phyloP scores from a whole-genome alignment of 2,797 vertebrate genomes.

The Alfaro cultratus region DNA sequence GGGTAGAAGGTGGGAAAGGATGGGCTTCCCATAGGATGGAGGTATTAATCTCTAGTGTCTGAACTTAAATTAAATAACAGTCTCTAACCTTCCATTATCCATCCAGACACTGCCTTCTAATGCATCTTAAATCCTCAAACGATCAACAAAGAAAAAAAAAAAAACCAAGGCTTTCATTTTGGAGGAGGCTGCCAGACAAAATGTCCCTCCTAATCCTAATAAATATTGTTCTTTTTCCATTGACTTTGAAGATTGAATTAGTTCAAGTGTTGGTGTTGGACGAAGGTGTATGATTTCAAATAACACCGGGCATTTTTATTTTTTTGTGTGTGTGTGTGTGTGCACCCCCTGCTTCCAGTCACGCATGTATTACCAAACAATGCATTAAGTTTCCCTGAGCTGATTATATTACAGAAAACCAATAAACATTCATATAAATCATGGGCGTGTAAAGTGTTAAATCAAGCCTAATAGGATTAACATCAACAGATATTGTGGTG shows the following conservation, averaged over 20 bases:
- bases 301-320: constrained; percentile 84
- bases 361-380: constrained; percentile 88
- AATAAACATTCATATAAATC: constrained; percentile 91
- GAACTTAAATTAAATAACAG: constrained; percentile 87
- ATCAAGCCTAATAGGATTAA: constrained; percentile 89
- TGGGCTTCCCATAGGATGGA: constrained; percentile 66
- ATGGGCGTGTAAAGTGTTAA: constrained; percentile 88
- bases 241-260: constrained; percentile 89
- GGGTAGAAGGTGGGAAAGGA: constrained; percentile 37
- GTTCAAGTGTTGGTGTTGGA: constrained; percentile 87
- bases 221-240: constrained; percentile 88
- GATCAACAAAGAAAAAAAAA: constrained; percentile 84
- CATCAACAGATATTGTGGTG: constrained; percentile 88
- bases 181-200: constrained; percentile 84
- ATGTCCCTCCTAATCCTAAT: constrained; percentile 86
- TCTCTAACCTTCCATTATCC: constrained; percentile 87
- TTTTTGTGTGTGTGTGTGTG: constrained; percentile 11
- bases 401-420: constrained; percentile 90
- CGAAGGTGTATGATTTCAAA: constrained; percentile 88
- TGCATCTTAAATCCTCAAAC: constrained; percentile 87
- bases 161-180: constrained; percentile 79
- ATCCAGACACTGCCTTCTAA: constrained; percentile 83
- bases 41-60: constrained; percentile 86
- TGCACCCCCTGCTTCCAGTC: constrained; percentile 82
- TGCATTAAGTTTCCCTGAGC: constrained; percentile 88